Evolutionary conservation across 2,888 invertebrate species (phyloP).

Genomic region (Cyclophora punctaria): DNA sequence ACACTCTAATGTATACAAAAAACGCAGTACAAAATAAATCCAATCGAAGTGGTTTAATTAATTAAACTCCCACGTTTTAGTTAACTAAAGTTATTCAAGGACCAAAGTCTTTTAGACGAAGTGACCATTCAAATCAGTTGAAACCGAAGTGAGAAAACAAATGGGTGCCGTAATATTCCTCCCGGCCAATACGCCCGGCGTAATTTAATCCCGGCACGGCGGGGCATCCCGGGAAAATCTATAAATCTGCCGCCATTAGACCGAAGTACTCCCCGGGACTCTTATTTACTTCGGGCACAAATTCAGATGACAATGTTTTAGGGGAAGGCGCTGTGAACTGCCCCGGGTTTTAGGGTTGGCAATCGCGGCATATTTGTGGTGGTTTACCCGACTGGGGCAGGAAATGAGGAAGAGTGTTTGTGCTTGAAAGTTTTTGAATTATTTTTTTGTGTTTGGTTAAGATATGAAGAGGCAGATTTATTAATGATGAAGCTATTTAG

Average conservation of each 20-base stretch:
- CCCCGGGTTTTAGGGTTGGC: conserved; percentile 54
- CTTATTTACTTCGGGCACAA: conserved; percentile 75
- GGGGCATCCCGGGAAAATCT: conserved; percentile 72
- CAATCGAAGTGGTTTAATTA: conserved; percentile 3
- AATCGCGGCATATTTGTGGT: conserved; percentile 2
- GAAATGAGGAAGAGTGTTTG: no score
- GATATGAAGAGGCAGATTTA: no score
- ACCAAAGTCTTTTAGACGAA: conserved; percentile 31
- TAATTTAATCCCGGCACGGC: conserved; percentile 71
- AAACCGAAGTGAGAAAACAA: conserved; percentile 58
- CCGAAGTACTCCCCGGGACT: conserved; percentile 64
- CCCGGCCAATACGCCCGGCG: conserved; percentile 68
- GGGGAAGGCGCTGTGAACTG: conserved; percentile 71
- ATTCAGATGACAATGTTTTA: conserved; percentile 76
- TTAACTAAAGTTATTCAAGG: conserved; percentile 8
- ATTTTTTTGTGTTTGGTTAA: no score
- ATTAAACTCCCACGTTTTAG: conserved; percentile 8
- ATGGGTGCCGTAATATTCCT: conserved; percentile 69
- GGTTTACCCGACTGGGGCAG: no score
- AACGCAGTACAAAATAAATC: background rate
- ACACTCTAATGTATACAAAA: background rate
- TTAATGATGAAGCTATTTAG: no score
- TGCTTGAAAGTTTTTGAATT: no score
- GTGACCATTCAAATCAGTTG: conserved; percentile 53
- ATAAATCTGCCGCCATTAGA: conserved; percentile 76